Evolutionary conservation across 2,888 invertebrate species (phyloP), one percentile per base, ranked within the genome.

Genomic region (Aproaerema taeniolella): DNA sequence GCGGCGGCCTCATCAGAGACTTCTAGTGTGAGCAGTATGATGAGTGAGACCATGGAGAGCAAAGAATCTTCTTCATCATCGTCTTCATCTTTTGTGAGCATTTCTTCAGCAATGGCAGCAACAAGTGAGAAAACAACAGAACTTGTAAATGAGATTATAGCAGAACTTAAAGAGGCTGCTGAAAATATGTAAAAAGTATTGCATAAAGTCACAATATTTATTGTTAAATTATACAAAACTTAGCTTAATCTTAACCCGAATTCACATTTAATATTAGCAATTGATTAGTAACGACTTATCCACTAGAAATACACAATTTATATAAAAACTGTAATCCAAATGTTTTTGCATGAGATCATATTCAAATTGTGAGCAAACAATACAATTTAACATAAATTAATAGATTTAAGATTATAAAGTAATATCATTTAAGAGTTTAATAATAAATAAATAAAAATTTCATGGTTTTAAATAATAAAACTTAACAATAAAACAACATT

Each of bases 161-260:
- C 61, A 1, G 64, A 70, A 45, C 43, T 69, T 2, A 61, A 55
- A 46, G 66, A 67, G 44, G 66, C 65, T 31, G 57, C 66, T 39
- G 68, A 70, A 47, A 69, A 61, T 47, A 49, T 57, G 39, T 63
- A 57, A 61, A 47, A 31, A n/a, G 32, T 30, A 40, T 10, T 29
- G 29, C 16, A 30, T 41, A 15, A 32, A 17, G 25, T 37, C 29
- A 41, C 43, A 47, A 45, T 46, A 43, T 56, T 53, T 45, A 63
- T 63, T 63, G 43, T 48, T 28, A 31, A 25, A 34, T 24, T 38
- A 39, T 29, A 33, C 13, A 39, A 34, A 34, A 11, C 2, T 35
- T 33, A 24, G 20, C 16, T 30, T 15, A 39, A n/a, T 11, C 28
- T 33, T 39, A 39, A 20, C 30, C 24, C 20, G 15, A 39, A 33